These are phyloP conservation scores for Sebastes schlegelii DNA, from an alignment of 2,113 vertebrate species.

Conservation along the genomic window DNA sequence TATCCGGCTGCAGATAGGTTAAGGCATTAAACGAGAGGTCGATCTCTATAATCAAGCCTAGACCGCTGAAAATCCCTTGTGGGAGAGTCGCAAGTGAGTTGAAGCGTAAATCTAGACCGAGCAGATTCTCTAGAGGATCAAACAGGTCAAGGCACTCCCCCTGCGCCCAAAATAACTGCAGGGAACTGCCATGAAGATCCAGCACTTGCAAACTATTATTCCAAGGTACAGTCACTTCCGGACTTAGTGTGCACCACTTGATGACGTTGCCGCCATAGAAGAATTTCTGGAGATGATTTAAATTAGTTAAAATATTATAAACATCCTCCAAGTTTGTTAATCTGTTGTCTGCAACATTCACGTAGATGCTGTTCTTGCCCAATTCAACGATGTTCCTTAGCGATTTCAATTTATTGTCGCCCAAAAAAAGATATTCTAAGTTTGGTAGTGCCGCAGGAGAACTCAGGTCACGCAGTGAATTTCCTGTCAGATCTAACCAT, in stretches of 20 bases:
- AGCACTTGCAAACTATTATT: constrained; percentile 81
- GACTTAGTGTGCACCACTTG: constrained; percentile 73
- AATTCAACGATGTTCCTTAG: neutral
- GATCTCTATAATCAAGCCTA: constrained; percentile 82
- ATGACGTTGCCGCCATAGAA: constrained; percentile 84
- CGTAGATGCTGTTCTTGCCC: constrained; percentile 30
- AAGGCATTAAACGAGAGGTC: constrained; percentile 87
- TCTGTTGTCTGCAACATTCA: constrained; percentile 85
- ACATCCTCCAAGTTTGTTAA: constrained; percentile 79
- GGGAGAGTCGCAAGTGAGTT: constrained; percentile 88
- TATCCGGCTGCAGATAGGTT: constrained; percentile 74
- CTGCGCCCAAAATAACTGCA: constrained; percentile 86
- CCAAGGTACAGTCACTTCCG: neutral
- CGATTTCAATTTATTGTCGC: constrained; percentile 84
- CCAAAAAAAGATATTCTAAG: constrained; percentile 70
- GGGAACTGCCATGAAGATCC: constrained; percentile 86
- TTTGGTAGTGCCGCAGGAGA: constrained; percentile 74
- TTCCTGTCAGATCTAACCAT: constrained; percentile 85
- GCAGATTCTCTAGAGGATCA: constrained; percentile 80
- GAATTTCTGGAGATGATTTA: constrained; percentile 73
- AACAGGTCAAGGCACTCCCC: constrained; percentile 87
- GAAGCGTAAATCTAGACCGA: constrained; percentile 79
- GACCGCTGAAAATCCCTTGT: constrained; percentile 82
- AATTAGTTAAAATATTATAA: constrained; percentile 75
- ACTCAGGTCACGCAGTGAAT: constrained; percentile 81